phyloP scores from a whole-genome alignment of 1,140 invertebrate genomes.

The Philopotamus ludificatus region DNA sequence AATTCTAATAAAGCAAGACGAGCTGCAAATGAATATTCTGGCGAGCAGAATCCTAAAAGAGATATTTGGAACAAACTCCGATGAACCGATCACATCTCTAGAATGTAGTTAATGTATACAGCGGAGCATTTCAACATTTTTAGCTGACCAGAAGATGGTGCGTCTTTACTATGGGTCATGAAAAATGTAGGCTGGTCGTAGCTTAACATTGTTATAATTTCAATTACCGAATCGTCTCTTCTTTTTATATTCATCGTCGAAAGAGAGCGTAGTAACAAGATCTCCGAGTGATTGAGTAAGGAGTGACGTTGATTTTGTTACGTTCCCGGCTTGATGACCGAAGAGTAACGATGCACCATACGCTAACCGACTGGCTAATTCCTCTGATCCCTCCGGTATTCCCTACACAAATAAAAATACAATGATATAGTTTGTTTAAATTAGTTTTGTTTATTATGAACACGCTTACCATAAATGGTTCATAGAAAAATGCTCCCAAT shows the following conservation, averaged over 20 bases:
- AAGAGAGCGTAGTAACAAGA: constrained; percentile 64
- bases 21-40: too few relatives aligned
- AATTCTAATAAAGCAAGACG: too few relatives aligned
- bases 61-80: too few relatives aligned
- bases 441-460: not conserved
- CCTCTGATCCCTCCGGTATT: constrained; percentile 37
- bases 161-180: not conserved
- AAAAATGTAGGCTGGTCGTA: not conserved
- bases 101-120: not conserved
- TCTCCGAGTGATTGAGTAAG: constrained; percentile 58
- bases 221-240: constrained; percentile 40
- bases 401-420: constrained; percentile 18
- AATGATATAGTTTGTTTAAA: too few relatives aligned
- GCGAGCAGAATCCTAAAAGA: too few relatives aligned
- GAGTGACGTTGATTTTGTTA: constrained; percentile 26
- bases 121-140: not conserved
- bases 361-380: constrained; percentile 35
- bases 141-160: not conserved
- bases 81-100: too few relatives aligned
- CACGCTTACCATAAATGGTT: constrained; percentile 65
- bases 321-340: constrained; percentile 64
- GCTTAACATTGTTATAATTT: too few relatives aligned
- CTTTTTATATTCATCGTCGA: constrained; percentile 74
- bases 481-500: constrained; percentile 71
- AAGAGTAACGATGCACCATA: constrained; percentile 52